Evolutionary conservation across 2,888 invertebrate species (phyloP), one percentile per base, ranked within the genome.

Genomic region (Synergus gifuensis): DNA sequence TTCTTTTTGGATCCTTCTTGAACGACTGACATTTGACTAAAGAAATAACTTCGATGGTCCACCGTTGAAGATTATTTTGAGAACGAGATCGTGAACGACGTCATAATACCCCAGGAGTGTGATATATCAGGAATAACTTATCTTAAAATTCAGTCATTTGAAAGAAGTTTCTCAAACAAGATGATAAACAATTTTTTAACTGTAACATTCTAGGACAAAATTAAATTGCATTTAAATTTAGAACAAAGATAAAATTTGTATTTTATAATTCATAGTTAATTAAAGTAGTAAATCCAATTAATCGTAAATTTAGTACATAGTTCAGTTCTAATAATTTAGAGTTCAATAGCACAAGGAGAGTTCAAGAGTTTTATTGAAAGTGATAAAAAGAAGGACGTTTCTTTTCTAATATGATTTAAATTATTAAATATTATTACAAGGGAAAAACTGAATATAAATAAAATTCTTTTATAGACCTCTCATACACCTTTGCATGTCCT

Each of bases 1-100:
- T 9, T 36, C 42, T 76, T 58, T 58, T 63, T 64, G 73, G 40
- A 67, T 12, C 22, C 46, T 40, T 18, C 18, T 44, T 18, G 11
- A 44, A 64, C n/a, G 22, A 36, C 44, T 67, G 42, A 16, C 46
- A 49, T 36, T 49, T n/a, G 36, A 54, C 28, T 36, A 16, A 49
- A 36, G 69, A 49, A 14, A 69, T 36, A 69, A 46, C 69, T 54
- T 49, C 28, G 14, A 54, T 69, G 28, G 54, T 73, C 18, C 67
- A 67, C 46, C n/a, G 54, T 40, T 36, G 66, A 58, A 54, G 69
- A 73, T 36, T 73, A 73, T 73, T 73, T 73, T 54, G 54, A 58
- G 73, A 49, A 36, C 73, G 54, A 49, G 73, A 73, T 54, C 18
- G 28, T 16, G 28, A 73, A 12, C 28, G 40, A 54, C 73, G 54